Evolutionary conservation across 2,113 vertebrate genomes (phyloP).

Genomic region (Amblyopsis rosae): DNA sequence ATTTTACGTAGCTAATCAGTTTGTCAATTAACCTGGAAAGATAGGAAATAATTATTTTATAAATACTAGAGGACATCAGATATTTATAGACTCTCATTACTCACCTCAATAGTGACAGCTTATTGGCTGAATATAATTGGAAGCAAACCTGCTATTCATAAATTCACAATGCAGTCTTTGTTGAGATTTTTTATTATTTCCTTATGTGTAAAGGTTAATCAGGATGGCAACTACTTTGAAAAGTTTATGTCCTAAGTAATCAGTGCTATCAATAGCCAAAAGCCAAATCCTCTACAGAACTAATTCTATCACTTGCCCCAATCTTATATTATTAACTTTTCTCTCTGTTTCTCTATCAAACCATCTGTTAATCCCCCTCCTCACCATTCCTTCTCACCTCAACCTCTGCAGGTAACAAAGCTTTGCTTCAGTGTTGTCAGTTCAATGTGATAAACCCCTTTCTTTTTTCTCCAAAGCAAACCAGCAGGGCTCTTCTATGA

Average conservation of each 20-base stretch:
- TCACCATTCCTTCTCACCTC: constrained; percentile 5
- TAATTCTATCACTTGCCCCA: neutral
- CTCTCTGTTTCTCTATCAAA: constrained; percentile 17
- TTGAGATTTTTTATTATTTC: constrained; percentile 49
- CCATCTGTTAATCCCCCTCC: constrained; percentile 16
- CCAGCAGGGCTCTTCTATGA: constrained; percentile 1
- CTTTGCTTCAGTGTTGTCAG: constrained; percentile 16
- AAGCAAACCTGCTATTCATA: constrained; percentile 58
- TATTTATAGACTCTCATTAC: constrained; percentile 53
- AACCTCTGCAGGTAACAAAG: constrained; percentile 36
- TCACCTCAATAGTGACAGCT: constrained; percentile 41
- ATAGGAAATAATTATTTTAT: constrained; percentile 41
- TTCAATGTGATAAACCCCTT: constrained; percentile 32
- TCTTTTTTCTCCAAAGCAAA: too few species aligned
- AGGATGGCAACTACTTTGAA: constrained; percentile 24
- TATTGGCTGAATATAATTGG: constrained; percentile 53
- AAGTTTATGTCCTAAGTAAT: constrained; percentile 12
- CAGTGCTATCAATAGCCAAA: constrained; percentile 12
- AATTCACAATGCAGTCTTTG: constrained; percentile 50
- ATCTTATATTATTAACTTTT: neutral
- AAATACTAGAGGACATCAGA: constrained; percentile 27
- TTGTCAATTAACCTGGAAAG: constrained; percentile 5
- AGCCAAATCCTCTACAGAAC: constrained; percentile 19
- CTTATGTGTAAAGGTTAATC: constrained; percentile 47
- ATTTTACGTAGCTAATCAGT: constrained; percentile 23